Evolutionary conservation across 2,797 vertebrate species (phyloP).

Genomic region (Thunnus albacares): DNA sequence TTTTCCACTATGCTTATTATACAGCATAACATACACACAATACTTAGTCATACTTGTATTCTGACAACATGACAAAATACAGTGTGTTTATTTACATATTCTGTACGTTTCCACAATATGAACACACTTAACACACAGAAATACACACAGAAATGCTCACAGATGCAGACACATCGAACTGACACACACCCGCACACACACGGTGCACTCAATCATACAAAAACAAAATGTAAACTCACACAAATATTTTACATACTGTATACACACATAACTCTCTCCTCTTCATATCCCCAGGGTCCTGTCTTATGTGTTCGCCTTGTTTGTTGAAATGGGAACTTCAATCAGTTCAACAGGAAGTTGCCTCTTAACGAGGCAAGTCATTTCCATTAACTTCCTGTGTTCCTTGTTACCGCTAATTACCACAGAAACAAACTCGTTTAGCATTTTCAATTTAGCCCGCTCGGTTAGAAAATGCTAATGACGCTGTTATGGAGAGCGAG

Average conservation of each 20-base stretch:
- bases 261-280: slow-evolving; percentile 20
- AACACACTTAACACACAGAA: neutral
- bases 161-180: neutral
- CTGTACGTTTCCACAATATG: slow-evolving; percentile 15
- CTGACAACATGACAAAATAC: slow-evolving; percentile 22
- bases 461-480: slow-evolving; percentile 86
- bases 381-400: slow-evolving; percentile 88
- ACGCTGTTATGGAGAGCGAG: slow-evolving; percentile 78
- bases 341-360: slow-evolving; percentile 83
- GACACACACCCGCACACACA: slow-evolving; percentile 7
- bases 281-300: slow-evolving; percentile 54
- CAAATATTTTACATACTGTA: slow-evolving; percentile 40
- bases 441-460: slow-evolving; percentile 88
- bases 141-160: neutral
- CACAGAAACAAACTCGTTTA: slow-evolving; percentile 85
- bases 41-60: slow-evolving; percentile 3
- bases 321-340: slow-evolving; percentile 76
- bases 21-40: neutral
- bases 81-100: slow-evolving; percentile 15
- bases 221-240: slow-evolving; percentile 1
- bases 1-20: slow-evolving; percentile 13
- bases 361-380: slow-evolving; percentile 79
- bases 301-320: slow-evolving; percentile 62
- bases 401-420: slow-evolving; percentile 87
- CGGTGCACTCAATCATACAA: neutral